Base-by-base conservation (phyloP, 2,888 invertebrate species). In the Enchytraeus crypticus region DNA sequence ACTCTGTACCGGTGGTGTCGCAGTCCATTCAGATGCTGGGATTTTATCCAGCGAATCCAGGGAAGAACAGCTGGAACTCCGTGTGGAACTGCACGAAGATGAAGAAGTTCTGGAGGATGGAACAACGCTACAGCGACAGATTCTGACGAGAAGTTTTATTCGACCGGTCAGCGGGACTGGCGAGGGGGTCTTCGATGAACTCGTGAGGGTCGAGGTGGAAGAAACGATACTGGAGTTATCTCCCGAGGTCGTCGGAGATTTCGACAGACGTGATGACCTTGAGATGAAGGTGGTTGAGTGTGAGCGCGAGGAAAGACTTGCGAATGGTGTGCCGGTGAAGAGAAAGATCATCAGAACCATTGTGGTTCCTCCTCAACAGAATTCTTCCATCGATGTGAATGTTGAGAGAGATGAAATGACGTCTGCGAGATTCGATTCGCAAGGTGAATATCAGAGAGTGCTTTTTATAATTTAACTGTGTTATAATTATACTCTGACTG, bases 231-330 rank as follows among this genome's bases (percentile, higher is more conserved):
- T 63, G 5, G 59, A 61, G 27, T 43, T 65, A 1, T 56, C 65
- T 4, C 54, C 65, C n/a, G 65, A 61, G 32, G 46, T 64, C 8
- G 54, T 65, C 8, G 66, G 66, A 5, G 66, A 68, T 30, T 57
- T 61, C 14, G 66, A 67, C 18, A 69, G 57, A 23, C 47, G 51
- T n/a, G 61, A 61, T 51, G 53, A 27, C 23, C 27, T 47, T 32
- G 45, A 23, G n/a, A 55, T 21, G 47, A 53, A 30, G 18, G 27
- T 21, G 56, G 51, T 29, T 8, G 57, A 46, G 11, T 3, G 18
- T 56, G 65, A 69, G 51, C 57, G 43, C 5, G 61, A 60, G 11
- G 57, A 65, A 26, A 26, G 23, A 21, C 43, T 57, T 14, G 33
- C 58, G 5, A 38, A 57, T 11, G 57, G 38, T 26, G 47, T 51